These are phyloP conservation scores for Clarias platycephalus DNA, from an alignment of 2,797 vertebrate species.

Conservation along the genomic window DNA sequence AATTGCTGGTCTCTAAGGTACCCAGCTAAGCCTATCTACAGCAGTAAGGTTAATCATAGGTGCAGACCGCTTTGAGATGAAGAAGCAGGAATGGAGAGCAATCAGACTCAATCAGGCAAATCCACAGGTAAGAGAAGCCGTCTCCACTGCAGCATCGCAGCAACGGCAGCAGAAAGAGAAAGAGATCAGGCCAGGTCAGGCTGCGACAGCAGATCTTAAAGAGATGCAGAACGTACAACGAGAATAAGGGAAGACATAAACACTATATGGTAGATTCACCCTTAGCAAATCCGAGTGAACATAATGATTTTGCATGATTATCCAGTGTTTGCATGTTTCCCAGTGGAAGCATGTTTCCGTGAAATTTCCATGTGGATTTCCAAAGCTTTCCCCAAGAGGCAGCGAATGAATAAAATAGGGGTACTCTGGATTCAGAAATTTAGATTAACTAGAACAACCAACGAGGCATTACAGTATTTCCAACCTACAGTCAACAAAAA, in stretches of 20 bases:
- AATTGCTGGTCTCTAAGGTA: background rate
- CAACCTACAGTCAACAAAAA: background rate
- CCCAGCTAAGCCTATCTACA: background rate
- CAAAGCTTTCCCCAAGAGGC: background rate
- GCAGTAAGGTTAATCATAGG: background rate
- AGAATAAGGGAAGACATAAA: background rate
- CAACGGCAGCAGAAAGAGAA: background rate
- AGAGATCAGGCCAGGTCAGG: background rate
- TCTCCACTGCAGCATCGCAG: background rate
- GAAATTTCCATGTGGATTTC: background rate
- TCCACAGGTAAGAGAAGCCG: conserved; percentile 10
- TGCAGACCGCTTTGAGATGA: background rate
- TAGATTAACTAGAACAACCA: background rate
- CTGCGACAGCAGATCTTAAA: background rate
- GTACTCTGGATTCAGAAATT: background rate
- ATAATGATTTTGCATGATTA: background rate
- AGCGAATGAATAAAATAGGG: background rate
- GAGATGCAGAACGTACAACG: background rate
- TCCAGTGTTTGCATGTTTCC: background rate
- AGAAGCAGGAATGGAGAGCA: conserved; percentile 16
- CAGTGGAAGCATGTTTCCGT: background rate
- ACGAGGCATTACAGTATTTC: background rate
- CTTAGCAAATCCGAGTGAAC: background rate
- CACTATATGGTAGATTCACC: background rate
- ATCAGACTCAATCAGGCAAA: conserved; percentile 23